These are phyloP conservation scores for Ferrisia virgata DNA, from an alignment of 2,888 invertebrate species.

Conservation along the genomic window DNA sequence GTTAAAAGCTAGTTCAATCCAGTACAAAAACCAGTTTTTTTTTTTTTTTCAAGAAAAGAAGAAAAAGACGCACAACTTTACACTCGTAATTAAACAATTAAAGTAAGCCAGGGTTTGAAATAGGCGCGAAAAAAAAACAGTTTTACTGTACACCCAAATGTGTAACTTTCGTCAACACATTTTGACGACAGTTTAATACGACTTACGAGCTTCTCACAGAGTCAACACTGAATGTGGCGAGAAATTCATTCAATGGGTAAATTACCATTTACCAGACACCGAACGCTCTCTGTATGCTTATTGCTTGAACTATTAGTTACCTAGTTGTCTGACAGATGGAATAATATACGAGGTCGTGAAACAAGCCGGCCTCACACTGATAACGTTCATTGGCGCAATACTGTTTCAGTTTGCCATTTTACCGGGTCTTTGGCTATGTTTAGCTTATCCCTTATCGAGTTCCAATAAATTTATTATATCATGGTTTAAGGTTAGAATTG, in stretches of 20 bases:
- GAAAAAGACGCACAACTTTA: too few relatives aligned
- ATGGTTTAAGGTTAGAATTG: background rate
- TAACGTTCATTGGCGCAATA: background rate
- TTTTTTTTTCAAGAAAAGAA: background rate
- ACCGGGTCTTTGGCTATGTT: background rate
- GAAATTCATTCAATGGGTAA: background rate
- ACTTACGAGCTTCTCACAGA: background rate
- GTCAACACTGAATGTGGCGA: background rate
- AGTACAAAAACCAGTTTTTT: background rate
- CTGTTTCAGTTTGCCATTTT: too few relatives aligned
- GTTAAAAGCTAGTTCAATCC: slow-evolving; percentile 6
- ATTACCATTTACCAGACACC: background rate
- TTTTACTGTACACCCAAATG: background rate
- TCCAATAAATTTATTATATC: too few relatives aligned
- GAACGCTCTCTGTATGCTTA: background rate
- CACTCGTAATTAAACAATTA: background rate
- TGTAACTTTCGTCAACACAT: too few relatives aligned
- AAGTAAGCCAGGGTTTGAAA: background rate
- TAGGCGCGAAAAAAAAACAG: background rate
- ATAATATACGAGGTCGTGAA: background rate
- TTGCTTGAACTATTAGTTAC: background rate
- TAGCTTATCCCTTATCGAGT: too few relatives aligned
- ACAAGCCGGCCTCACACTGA: background rate
- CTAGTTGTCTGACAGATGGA: background rate
- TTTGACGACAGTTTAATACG: background rate